phyloP scores from a whole-genome alignment of 2,888 invertebrate species.

The Aporophyla nigra region DNA sequence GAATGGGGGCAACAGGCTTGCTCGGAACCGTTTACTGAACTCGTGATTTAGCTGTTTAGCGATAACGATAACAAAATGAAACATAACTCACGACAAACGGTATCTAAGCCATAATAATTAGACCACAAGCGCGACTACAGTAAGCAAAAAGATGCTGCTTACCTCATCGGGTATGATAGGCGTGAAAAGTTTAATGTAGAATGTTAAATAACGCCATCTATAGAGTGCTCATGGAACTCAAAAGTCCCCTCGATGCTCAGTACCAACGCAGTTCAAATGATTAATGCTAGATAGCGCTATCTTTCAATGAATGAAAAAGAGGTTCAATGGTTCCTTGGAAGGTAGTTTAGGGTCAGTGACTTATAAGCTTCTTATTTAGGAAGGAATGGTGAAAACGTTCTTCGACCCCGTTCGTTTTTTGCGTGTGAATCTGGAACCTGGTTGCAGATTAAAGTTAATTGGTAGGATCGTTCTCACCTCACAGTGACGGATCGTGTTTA shows the following conservation, averaged over 20 bases:
- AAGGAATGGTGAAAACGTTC: background rate
- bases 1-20: background rate
- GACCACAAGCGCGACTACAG: background rate
- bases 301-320: background rate
- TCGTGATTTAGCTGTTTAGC: background rate
- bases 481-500: background rate
- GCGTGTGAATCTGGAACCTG: background rate
- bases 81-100: background rate
- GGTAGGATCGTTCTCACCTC: background rate
- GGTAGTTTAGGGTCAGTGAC: constrained; percentile 4
- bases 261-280: background rate
- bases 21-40: background rate
- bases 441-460: background rate
- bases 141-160: background rate
- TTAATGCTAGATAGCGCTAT: constrained; percentile 17
- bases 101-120: background rate
- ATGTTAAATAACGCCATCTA: constrained; percentile 35
- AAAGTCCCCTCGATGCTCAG: background rate
- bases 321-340: background rate
- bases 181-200: background rate
- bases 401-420: background rate
- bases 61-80: constrained; percentile 1
- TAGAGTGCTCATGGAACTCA: background rate
- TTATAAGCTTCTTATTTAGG: too few relatives aligned
- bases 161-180: background rate